Percentiles rank a stretch among this genome's conserved stretches.
Conservation (phyloP, 2,888 invertebrate genomes). For the Aphelenchoides bicaudatus region DNA sequence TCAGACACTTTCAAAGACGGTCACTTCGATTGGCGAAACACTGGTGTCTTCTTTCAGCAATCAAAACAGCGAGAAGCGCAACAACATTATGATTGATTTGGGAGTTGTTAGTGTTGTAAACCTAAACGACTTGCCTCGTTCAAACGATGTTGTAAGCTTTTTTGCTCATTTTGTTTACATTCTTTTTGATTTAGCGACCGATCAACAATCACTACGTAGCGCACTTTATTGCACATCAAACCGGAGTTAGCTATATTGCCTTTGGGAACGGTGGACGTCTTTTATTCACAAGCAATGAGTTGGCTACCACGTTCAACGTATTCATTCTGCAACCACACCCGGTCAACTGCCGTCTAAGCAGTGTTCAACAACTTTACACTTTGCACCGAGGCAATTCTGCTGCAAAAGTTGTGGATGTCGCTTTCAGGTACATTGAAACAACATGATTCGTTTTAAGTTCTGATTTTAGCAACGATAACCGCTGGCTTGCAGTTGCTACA, state of each 20-base stretch:
- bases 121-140: constrained; percentile 20
- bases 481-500: constrained; percentile 94
- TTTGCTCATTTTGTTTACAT: too few relatives aligned
- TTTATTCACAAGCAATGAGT: constrained; percentile 42
- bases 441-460: constrained; percentile 72
- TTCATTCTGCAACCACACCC: constrained; percentile 91
- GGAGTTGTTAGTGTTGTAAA: constrained; percentile 37
- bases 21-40: constrained; percentile 63
- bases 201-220: constrained; percentile 30
- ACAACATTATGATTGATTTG: constrained; percentile 11
- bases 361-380: constrained; percentile 81
- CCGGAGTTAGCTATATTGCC: constrained; percentile 33
- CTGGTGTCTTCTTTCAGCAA: constrained; percentile 30
- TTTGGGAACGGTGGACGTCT: constrained; percentile 41
- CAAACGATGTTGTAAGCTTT: background rate
- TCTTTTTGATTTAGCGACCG: constrained; percentile 11
- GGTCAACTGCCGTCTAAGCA: constrained; percentile 74
- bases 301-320: constrained; percentile 74
- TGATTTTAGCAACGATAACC: constrained; percentile 80
- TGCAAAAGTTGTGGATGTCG: constrained; percentile 72
- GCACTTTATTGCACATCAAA: constrained; percentile 53
- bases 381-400: constrained; percentile 91
- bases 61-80: constrained; percentile 19
- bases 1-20: constrained; percentile 63
- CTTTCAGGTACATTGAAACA: background rate